Base-by-base conservation (phyloP, 2,797 vertebrate species). In the Craterocephalus amniculus region DNA sequence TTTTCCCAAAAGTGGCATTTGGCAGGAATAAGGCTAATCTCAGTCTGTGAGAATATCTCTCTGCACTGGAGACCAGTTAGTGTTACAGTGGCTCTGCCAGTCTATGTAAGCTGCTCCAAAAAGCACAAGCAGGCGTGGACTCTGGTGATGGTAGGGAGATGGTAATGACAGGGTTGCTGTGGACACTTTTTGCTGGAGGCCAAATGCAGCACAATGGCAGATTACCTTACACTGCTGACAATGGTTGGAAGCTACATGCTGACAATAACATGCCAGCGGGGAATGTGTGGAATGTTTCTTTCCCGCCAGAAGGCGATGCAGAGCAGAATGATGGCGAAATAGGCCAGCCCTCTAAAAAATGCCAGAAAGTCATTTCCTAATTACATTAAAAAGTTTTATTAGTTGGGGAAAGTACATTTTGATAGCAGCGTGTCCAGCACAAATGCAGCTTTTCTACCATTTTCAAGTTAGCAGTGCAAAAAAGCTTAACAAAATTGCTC, bases 261-360 rank as follows among this genome's bases (percentile, higher is more conserved):
- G 87, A 87, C 81, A 87, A 77, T 89, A 84, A 85, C 84, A 84
- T 85, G 86, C 85, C 90, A 89, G 72, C 7, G 56, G 70, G 90
- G 91, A 92, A 92, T 92, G 89, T 67, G 63, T 67, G 90, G 92
- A 92, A 92, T 92, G 89, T 64, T 68, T 71, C 58, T 63, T 75
- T 66, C 68, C 61, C 31, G 81, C 68, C 79, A 79, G 81, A 70
- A 79, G 80, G 72, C 62, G 69, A 76, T 72, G 67, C 48, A 58
- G 69, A 79, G 79, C 49, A 24, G 64, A 72, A 63, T 67, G 70
- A 70, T 7, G 45, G 63, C 20, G 62, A 78, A 83, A 80, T 83
- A 67, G 71, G 73, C 80, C 84, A 80, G 64, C 69, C 34, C 38
- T 67, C 45, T 60, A 24, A 35, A 74, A 68, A 69, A 51, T 7